Evolutionary conservation across 1,140 invertebrate species (phyloP).

Genomic region (Heliconius hermathena): DNA sequence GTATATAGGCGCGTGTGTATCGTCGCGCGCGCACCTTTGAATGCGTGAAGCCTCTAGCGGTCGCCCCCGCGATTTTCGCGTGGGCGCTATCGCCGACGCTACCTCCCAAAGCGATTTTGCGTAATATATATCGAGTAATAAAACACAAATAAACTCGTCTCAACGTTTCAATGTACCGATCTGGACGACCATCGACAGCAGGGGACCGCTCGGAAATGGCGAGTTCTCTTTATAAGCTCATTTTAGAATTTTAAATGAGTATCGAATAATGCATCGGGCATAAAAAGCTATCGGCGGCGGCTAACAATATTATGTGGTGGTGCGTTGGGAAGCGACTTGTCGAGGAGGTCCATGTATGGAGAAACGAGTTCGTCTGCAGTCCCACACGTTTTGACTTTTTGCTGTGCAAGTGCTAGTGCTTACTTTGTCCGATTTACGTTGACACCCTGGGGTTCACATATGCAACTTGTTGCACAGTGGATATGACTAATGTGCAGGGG

Average conservation of each 20-base stretch:
- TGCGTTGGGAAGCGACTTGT: conserved; percentile 74
- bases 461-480: conserved; percentile 15
- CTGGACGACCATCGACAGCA: conserved; percentile 65
- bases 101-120: conserved; percentile 74
- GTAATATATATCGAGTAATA: conserved; percentile 70
- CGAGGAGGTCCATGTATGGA: conserved; percentile 74
- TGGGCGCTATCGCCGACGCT: conserved; percentile 59
- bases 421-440: conserved; percentile 53
- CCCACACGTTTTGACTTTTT: conserved; percentile 80
- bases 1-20: conserved; percentile 69
- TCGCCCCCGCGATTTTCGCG: conserved; percentile 75
- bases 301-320: conserved; percentile 80
- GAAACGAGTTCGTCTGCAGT: conserved; percentile 77
- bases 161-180: conserved; percentile 36
- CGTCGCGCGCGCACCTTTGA: conserved; percentile 71
- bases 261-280: conserved; percentile 80
- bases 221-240: conserved; percentile 75
- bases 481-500: conserved; percentile 8
- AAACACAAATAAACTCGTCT: conserved; percentile 52
- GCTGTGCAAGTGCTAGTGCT: conserved; percentile 68
- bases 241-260: conserved; percentile 82
- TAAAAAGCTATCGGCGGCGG: conserved; percentile 78
- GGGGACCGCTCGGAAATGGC: conserved; percentile 76
- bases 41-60: conserved; percentile 64
- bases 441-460: conserved; percentile 46